Evolutionary conservation across 2,888 invertebrate species (phyloP).

Genomic region (Acanthococcus lagerstroemiae): DNA sequence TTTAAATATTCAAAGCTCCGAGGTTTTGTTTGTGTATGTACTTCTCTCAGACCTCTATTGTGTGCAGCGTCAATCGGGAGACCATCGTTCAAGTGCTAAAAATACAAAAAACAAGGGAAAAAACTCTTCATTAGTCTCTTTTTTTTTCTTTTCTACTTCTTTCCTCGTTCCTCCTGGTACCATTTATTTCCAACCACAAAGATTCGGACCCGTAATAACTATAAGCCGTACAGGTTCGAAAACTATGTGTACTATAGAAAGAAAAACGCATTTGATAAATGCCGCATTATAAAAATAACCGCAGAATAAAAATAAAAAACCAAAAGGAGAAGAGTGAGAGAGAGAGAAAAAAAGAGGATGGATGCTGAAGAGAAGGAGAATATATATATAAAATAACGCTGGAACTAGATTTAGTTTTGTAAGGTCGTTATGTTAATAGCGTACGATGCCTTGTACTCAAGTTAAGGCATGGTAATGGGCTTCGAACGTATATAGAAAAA

Average conservation of each 20-base stretch:
- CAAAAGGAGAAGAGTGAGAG: background rate
- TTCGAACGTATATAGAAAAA: slow-evolving; percentile 27
- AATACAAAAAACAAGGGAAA: no score
- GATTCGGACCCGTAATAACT: background rate
- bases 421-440: slow-evolving; percentile 31
- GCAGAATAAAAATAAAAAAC: slow-evolving; percentile 28
- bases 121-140: background rate
- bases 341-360: background rate
- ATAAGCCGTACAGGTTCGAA: slow-evolving; percentile 4
- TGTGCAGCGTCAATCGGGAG: no score
- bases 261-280: slow-evolving; percentile 22
- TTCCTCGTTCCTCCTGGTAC: no score
- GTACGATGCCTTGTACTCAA: slow-evolving; percentile 27
- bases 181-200: background rate
- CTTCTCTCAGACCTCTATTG: no score
- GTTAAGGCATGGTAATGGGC: slow-evolving; percentile 26
- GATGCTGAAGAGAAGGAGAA: background rate
- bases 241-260: background rate
- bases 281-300: slow-evolving; percentile 31
- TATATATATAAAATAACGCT: slow-evolving; percentile 24
- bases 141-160: background rate
- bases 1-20: no score
- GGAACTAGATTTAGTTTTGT: slow-evolving; percentile 29
- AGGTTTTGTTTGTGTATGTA: no score
- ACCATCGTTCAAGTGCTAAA: no score